phyloP scores from a whole-genome alignment of 2,113 vertebrate species.

The Choloepus hoffmanni region DNA sequence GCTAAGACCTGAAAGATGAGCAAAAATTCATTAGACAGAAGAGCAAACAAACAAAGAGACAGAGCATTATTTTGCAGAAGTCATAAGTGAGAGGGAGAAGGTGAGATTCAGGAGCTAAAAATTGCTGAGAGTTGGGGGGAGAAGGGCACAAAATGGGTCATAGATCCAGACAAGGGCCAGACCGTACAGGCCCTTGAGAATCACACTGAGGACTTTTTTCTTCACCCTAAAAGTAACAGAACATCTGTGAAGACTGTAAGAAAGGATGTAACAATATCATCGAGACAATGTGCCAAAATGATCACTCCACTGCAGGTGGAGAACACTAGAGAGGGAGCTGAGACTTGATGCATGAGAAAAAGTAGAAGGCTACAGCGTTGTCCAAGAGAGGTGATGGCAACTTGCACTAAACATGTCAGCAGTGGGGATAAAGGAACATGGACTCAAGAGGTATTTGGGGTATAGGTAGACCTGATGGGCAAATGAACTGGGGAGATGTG shows the following conservation, averaged over 20 bases:
- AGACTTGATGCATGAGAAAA: neutral
- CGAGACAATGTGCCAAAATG: neutral
- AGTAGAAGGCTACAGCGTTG: neutral
- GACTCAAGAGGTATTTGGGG: neutral
- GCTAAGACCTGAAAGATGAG: neutral
- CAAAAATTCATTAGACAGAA: neutral
- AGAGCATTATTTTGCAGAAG: neutral
- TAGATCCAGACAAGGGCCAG: neutral
- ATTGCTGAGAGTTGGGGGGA: neutral
- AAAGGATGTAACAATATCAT: neutral
- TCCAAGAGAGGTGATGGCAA: neutral
- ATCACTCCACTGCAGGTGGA: neutral
- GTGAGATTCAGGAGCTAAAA: neutral
- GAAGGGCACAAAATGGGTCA: neutral
- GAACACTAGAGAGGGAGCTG: neutral
- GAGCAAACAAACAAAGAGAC: fast-evolving
- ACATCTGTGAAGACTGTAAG: neutral
- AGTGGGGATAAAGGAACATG: neutral
- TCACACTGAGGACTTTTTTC: neutral
- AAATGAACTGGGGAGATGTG: neutral
- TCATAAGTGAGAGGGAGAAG: neutral
- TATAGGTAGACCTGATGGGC: neutral
- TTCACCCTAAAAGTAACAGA: neutral
- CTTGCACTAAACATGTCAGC: neutral
- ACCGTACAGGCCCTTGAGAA: neutral